Base-by-base conservation (phyloP, 2,888 invertebrate genomes). In the Oscheius myriophilus region DNA sequence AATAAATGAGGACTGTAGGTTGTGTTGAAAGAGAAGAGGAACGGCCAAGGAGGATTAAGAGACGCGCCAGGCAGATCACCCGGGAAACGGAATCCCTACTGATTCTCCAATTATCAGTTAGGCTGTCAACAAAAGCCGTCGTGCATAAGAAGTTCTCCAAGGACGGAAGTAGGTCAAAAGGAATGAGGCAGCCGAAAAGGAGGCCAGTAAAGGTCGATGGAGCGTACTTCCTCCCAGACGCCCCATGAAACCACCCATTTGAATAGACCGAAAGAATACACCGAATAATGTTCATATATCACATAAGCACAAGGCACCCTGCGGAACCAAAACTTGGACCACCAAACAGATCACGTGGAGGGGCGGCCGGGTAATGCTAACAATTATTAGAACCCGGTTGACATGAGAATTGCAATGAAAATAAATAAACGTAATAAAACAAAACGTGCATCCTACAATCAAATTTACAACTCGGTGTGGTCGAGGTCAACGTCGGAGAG, bases 401-500 rank as follows among this genome's bases (percentile, higher is more conserved):
- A 16, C 16, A 49, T 61, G 61, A 61, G 59, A 59, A 55, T 41
- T 16, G 41, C 25, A 43, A 25, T 16, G 43, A 7, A 43, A 41
- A 64, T 18, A 54, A 53, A 26, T 41, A 16, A 53, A 54, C n/a
- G 16, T 18, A 49, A 57, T 46, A 49, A 26, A 23, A 25, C 43
- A 58, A 33, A 39, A 45, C 23, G 18, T 18, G 26, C 21, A 14
- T 43, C 23, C 25, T 45, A 45, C 21, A n/a, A n/a, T n/a, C n/a
- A n/a, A n/a, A 61, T 46, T 49, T 80, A 84, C 63, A 84, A 75
- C 70, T 84, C 84, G 55, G 78, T 80, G 69, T 83, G 74, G 71
- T 89, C 88, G 66, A 89, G 78, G 21, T 88, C 88, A 25, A 89
- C 86, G 76, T 89, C 89, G 65, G 87, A 87, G 46, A 88, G 84